Evolutionary conservation across 2,797 vertebrate species (phyloP).

Genomic region (Erpetoichthys calabaricus): DNA sequence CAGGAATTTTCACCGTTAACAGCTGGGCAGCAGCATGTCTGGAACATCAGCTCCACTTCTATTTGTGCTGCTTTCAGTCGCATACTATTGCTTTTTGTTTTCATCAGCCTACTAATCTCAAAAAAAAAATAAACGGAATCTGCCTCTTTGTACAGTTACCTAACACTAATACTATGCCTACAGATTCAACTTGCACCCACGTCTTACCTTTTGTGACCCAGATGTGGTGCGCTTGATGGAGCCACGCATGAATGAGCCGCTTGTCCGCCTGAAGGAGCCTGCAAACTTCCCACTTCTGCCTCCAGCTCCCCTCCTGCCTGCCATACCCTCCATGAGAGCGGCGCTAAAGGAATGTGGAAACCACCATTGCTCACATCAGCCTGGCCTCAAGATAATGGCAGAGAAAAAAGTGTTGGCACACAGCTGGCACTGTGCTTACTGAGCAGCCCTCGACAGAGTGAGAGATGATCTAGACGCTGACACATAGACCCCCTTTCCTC

Average conservation of each 20-base stretch:
- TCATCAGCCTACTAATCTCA: no score
- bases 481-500: constrained; percentile 55
- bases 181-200: no score
- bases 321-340: constrained; percentile 41
- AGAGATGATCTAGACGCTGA: constrained; percentile 42
- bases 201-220: constrained; percentile 86
- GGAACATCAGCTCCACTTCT: no score
- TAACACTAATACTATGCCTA: no score
- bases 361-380: constrained; percentile 13
- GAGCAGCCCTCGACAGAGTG: constrained; percentile 37
- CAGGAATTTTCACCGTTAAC: no score
- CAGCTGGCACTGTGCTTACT: constrained; percentile 6
- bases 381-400: not conserved
- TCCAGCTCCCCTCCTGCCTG: constrained; percentile 23
- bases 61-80: no score
- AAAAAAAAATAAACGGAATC: no score
- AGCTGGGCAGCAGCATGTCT: no score
- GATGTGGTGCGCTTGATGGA: constrained; percentile 80
- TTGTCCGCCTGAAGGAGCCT: constrained; percentile 43
- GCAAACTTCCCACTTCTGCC: constrained; percentile 23
- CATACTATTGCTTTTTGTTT: no score
- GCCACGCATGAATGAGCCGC: constrained; percentile 62
- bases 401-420: constrained; percentile 6
- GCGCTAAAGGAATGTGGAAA: constrained; percentile 15
- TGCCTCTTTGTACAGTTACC: no score